These are phyloP conservation scores for Epizoanthus rinbou DNA, from an alignment of 92 coral and sea anemone species.

Conservation along the genomic window DNA sequence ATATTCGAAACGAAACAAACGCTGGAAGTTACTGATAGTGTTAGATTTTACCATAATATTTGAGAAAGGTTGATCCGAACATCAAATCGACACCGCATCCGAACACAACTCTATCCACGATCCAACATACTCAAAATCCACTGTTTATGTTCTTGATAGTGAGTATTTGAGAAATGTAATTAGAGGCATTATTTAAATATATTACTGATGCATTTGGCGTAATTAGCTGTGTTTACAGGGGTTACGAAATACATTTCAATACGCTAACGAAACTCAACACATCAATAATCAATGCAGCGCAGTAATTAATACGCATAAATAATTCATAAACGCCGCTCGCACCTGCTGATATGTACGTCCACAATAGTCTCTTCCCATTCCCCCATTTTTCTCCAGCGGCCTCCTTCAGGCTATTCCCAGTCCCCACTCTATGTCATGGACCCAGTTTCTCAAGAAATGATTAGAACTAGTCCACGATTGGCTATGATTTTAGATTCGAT, in stretches of 20 bases:
- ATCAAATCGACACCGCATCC: slow-evolving; percentile 3
- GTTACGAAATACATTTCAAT: background rate
- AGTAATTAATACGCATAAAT: background rate
- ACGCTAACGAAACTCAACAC: background rate
- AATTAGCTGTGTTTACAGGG: background rate
- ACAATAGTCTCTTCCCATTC: background rate
- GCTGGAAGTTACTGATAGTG: background rate
- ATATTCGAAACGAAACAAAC: background rate
- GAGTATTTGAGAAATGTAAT: background rate
- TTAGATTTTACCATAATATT: slow-evolving; percentile 74
- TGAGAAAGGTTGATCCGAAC: slow-evolving; percentile 66
- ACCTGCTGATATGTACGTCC: background rate
- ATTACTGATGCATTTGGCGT: background rate
- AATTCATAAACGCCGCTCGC: background rate
- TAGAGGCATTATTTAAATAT: background rate
- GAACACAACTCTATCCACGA: background rate
- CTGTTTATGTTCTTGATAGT: background rate
- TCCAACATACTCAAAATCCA: background rate
- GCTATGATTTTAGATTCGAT: too few species aligned
- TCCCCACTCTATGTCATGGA: too few species aligned
- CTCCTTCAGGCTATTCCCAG: too few species aligned
- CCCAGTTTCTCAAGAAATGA: too few species aligned
- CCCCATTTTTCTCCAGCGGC: background rate
- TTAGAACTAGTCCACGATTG: too few species aligned
- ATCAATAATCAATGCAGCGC: background rate